Percentiles rank a stretch among this genome's conserved stretches.
Conservation (phyloP, 2,888 invertebrate genomes). For the Philhelius pedissequus region DNA sequence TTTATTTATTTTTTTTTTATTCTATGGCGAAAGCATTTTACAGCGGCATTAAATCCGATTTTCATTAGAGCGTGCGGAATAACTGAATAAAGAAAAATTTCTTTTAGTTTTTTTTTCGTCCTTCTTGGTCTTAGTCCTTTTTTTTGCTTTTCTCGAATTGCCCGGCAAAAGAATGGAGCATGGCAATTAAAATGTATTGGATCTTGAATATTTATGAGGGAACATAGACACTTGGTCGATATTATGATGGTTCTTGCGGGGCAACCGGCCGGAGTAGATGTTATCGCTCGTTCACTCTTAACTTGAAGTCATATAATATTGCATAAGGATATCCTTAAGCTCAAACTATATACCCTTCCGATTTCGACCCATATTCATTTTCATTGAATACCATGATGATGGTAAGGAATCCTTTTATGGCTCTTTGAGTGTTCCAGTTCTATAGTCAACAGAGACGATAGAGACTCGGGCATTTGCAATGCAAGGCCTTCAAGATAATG, state of each 20-base stretch:
- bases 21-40: slow-evolving; percentile 28
- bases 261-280: too few species aligned
- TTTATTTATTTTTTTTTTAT: slow-evolving; percentile 9
- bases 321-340: slow-evolving; percentile 38
- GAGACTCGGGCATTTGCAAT: not conserved
- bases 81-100: slow-evolving; percentile 16
- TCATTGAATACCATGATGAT: slow-evolving; percentile 38
- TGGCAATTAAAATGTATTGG: slow-evolving; percentile 65
- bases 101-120: not conserved
- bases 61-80: slow-evolving; percentile 43
- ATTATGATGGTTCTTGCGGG: slow-evolving; percentile 11
- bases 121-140: not conserved
- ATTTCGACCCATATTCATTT: slow-evolving; percentile 32
- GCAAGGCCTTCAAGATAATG: not conserved
- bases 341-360: slow-evolving; percentile 14
- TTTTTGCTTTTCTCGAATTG: not conserved
- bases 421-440: slow-evolving; percentile 15
- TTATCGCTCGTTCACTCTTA: not conserved
- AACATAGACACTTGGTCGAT: slow-evolving; percentile 53
- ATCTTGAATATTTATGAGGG: slow-evolving; percentile 64
- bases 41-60: slow-evolving; percentile 62
- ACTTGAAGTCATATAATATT: slow-evolving; percentile 45
- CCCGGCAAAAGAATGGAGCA: slow-evolving; percentile 27
- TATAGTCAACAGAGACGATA: too few species aligned
- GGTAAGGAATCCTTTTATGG: slow-evolving; percentile 49